Conservation (phyloP, 2,888 invertebrate species). For the Leptinotarsa juncta region DNA sequence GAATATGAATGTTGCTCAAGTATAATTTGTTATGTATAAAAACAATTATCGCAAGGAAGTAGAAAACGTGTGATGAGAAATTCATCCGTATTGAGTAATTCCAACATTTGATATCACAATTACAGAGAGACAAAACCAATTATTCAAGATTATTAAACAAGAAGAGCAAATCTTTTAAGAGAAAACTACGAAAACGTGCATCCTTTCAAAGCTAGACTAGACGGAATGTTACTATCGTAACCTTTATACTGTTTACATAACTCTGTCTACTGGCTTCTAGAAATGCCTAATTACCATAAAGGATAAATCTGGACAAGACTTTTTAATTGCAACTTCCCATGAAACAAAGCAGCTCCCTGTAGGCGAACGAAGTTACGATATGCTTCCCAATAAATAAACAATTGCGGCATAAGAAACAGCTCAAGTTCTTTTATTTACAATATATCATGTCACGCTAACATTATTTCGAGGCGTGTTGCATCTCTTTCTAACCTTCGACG, state of each 20-base stretch:
- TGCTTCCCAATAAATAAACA: slow-evolving; percentile 39
- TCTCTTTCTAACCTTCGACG: slow-evolving; percentile 34
- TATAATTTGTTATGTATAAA: not conserved
- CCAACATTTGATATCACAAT: not conserved
- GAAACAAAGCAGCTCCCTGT: not conserved
- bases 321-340: slow-evolving; percentile 17
- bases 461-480: slow-evolving; percentile 36
- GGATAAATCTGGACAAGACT: slow-evolving; percentile 4
- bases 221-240: slow-evolving; percentile 23
- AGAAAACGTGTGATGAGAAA: no score
- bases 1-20: not conserved
- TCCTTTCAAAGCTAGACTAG: slow-evolving; percentile 14
- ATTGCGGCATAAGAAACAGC: slow-evolving; percentile 33
- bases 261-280: slow-evolving; percentile 22
- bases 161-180: not conserved
- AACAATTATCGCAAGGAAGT: no score
- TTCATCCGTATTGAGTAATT: not conserved
- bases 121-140: no score
- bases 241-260: slow-evolving; percentile 24
- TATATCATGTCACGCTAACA: slow-evolving; percentile 53
- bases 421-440: slow-evolving; percentile 47
- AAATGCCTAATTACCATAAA: slow-evolving; percentile 28
- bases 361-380: slow-evolving; percentile 5
- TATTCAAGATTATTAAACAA: not conserved
- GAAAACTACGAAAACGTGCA: not conserved